Conservation (phyloP, 2,888 invertebrate species). For the Nudaria mundana region DNA sequence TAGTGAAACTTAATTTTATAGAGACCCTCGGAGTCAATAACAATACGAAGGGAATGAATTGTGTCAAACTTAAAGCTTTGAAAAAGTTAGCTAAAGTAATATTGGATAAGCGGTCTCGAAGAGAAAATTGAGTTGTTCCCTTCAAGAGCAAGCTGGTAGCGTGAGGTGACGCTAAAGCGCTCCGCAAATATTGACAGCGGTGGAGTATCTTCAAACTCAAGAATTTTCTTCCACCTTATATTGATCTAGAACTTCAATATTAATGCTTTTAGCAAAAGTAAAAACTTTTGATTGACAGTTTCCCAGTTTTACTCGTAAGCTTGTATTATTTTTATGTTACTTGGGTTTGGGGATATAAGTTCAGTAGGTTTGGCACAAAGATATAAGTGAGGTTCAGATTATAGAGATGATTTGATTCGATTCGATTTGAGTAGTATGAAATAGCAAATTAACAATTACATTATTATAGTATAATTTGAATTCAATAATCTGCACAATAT, state of each 20-base stretch:
- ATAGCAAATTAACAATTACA: too few relatives aligned
- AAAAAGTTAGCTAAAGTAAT: slow-evolving; percentile 47
- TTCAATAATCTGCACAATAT: too few relatives aligned
- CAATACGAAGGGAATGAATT: slow-evolving; percentile 25
- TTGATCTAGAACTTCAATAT: slow-evolving; percentile 32
- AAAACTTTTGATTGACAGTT: slow-evolving; percentile 35
- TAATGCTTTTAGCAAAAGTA: slow-evolving; percentile 32
- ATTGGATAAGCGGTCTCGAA: slow-evolving; percentile 49
- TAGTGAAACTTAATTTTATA: too few relatives aligned
- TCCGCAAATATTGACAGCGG: slow-evolving; percentile 56
- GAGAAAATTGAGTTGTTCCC: slow-evolving; percentile 51
- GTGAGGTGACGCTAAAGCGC: slow-evolving; percentile 48
- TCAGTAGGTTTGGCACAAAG: too few relatives aligned
- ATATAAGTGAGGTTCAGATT: too few relatives aligned
- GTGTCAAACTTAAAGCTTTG: slow-evolving; percentile 29
- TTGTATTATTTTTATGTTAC: too few relatives aligned
- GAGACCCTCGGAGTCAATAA: slow-evolving; percentile 9
- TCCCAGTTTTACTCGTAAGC: slow-evolving; percentile 20
- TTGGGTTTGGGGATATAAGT: too few relatives aligned
- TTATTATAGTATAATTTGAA: too few relatives aligned
- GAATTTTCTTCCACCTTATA: slow-evolving; percentile 39
- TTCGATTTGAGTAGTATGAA: too few relatives aligned
- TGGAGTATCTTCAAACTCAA: slow-evolving; percentile 42
- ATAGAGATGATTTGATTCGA: too few relatives aligned
- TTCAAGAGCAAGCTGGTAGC: slow-evolving; percentile 36